Evolutionary conservation across 2,797 vertebrate genomes (phyloP).

Genomic region (Rhinoraja longicauda): DNA sequence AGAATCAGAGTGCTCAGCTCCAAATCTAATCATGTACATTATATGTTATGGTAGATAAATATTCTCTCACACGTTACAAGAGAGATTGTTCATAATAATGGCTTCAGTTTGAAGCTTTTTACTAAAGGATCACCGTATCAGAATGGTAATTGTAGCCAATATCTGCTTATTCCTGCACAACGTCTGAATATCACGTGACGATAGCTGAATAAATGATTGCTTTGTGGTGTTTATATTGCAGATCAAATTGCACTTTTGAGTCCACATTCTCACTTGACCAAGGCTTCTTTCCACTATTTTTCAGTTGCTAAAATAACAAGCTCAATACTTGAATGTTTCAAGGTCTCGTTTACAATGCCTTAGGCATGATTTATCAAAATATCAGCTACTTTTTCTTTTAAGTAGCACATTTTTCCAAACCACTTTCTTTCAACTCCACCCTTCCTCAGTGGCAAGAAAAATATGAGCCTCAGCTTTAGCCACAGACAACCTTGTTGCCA

Average conservation of each 20-base stretch:
- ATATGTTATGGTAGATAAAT: neutral
- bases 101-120: neutral
- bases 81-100: conserved; percentile 2
- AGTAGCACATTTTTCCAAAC: neutral
- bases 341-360: neutral
- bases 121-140: neutral
- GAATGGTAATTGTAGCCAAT: neutral
- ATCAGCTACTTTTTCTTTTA: neutral
- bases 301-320: neutral
- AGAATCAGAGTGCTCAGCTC: neutral
- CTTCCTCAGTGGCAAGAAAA: neutral
- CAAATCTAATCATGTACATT: neutral
- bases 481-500: neutral
- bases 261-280: neutral
- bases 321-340: neutral
- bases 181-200: neutral
- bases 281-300: neutral
- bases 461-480: neutral
- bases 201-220: neutral
- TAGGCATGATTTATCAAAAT: neutral
- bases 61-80: conserved; percentile 24
- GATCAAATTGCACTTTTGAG: neutral
- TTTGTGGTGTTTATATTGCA: neutral
- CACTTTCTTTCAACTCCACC: neutral
- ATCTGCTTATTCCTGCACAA: neutral